These are phyloP conservation scores for Nibea coibor DNA, from an alignment of 2,113 vertebrate genomes.

Conservation along the genomic window DNA sequence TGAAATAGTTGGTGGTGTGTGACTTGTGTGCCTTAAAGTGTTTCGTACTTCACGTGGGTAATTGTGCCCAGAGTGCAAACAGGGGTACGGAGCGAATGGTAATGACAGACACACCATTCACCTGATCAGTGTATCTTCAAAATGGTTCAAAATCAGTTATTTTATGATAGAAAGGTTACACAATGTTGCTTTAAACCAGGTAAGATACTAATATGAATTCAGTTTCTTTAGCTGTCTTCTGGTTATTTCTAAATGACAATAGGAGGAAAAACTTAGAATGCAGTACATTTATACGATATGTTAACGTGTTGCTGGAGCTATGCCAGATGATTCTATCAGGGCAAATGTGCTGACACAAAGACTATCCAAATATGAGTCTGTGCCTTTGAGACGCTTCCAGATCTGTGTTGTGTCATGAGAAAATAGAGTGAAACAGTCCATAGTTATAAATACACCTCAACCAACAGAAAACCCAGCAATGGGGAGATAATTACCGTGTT, in stretches of 20 bases:
- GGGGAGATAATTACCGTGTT: slow-evolving; percentile 70
- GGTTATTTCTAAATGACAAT: neutral
- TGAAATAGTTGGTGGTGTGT: no score
- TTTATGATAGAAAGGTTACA: no score
- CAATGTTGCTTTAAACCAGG: no score
- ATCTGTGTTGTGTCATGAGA: slow-evolving; percentile 64
- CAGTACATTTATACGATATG: no score
- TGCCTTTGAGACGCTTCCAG: slow-evolving; percentile 47
- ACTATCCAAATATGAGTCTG: neutral
- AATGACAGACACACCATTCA: neutral
- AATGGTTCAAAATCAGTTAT: no score
- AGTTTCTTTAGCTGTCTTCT: neutral
- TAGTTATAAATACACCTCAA: slow-evolving; percentile 77
- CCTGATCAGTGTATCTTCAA: no score
- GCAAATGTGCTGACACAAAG: neutral
- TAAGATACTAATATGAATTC: neutral
- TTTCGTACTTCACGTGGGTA: no score
- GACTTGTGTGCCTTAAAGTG: no score
- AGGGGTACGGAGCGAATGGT: neutral
- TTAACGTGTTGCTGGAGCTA: neutral
- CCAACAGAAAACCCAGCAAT: slow-evolving; percentile 69
- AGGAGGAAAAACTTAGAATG: neutral
- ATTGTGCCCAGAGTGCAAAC: no score
- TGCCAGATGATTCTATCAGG: neutral
- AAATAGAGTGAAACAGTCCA: slow-evolving; percentile 59